Conservation (phyloP, 2,113 vertebrate genomes). For the Leptocoma aspasia region DNA sequence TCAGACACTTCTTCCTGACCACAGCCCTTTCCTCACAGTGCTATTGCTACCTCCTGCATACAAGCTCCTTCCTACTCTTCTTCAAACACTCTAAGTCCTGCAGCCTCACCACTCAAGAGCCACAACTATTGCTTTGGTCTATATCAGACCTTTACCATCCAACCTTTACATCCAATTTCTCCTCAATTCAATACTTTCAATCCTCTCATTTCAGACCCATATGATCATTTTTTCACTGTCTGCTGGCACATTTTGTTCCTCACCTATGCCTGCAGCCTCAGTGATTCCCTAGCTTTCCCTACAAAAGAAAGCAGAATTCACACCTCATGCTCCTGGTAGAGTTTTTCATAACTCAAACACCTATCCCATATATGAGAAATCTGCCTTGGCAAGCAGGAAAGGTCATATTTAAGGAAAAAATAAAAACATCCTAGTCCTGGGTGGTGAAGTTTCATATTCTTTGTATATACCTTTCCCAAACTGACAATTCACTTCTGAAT, state of each 20-base stretch:
- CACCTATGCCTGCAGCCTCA: background rate
- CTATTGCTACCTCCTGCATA: background rate
- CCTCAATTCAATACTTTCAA: background rate
- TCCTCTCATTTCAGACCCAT: background rate
- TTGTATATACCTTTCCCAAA: background rate
- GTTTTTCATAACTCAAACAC: background rate
- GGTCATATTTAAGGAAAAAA: background rate
- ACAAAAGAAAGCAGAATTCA: background rate
- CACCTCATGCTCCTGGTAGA: background rate
- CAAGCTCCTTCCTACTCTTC: background rate
- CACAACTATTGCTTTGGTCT: background rate
- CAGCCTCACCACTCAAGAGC: background rate
- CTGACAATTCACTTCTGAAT: background rate
- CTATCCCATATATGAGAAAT: background rate
- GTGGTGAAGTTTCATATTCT: background rate
- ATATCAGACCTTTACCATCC: background rate
- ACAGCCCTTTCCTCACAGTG: background rate
- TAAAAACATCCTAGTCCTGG: background rate
- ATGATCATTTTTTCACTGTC: background rate
- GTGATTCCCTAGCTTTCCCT: background rate
- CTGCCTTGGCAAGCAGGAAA: background rate
- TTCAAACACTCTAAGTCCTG: background rate
- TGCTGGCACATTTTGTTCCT: background rate
- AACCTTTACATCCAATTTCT: background rate
- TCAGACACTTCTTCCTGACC: background rate